Conservation (phyloP, 1,140 invertebrate species). For the Caenorhabditis tropicalis region DNA sequence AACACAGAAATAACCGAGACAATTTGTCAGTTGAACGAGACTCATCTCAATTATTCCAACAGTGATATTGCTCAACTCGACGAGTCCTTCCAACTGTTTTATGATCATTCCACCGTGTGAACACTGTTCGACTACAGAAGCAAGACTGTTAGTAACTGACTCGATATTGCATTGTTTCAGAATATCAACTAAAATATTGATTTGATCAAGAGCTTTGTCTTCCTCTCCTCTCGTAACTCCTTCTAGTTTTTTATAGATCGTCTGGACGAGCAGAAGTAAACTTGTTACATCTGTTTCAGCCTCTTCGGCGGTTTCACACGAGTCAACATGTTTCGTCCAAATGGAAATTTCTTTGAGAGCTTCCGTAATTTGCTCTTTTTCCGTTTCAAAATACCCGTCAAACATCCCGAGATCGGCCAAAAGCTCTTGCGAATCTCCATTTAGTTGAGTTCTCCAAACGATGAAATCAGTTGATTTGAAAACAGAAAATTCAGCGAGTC, state of each 20-base stretch:
- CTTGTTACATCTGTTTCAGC: neutral
- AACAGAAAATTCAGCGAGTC: neutral
- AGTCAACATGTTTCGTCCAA: neutral
- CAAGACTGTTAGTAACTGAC: neutral
- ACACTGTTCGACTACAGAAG: neutral
- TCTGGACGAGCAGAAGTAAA: neutral
- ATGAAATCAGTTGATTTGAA: neutral
- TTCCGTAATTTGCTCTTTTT: neutral
- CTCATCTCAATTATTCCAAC: neutral
- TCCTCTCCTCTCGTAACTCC: neutral
- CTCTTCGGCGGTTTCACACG: neutral
- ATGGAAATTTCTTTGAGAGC: neutral
- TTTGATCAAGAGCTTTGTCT: neutral
- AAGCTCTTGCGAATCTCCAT: slow-evolving; percentile 3
- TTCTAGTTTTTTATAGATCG: neutral
- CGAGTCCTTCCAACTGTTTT: neutral
- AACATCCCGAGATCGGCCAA: neutral
- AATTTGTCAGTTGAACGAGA: neutral
- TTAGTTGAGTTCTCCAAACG: neutral
- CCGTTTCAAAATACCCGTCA: neutral
- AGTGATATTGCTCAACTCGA: neutral
- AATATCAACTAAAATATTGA: neutral
- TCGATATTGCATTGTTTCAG: neutral
- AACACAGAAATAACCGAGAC: neutral
- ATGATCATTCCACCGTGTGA: neutral